Evolutionary conservation across 2,797 vertebrate genomes (phyloP).

Genomic region (Channallabes apus): DNA sequence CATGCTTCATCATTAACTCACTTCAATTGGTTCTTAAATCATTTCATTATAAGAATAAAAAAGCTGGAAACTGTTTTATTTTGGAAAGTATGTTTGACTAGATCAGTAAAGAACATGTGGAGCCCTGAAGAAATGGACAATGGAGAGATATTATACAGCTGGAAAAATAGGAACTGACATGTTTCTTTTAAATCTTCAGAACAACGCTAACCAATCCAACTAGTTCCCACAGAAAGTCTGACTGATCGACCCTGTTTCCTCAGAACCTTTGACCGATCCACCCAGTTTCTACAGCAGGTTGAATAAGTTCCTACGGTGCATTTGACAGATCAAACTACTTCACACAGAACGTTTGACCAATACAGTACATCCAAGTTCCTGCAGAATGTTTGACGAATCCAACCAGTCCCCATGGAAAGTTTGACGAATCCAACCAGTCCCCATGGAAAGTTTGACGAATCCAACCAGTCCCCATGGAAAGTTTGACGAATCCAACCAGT

Average conservation of each 20-base stretch:
- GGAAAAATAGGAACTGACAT: background rate
- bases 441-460: too few species aligned
- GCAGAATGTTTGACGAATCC: background rate
- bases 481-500: too few species aligned
- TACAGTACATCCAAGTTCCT: background rate
- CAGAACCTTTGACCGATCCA: background rate
- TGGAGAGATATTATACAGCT: background rate
- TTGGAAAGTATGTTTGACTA: background rate
- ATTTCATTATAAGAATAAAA: background rate
- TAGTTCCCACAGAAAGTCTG: background rate
- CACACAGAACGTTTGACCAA: background rate
- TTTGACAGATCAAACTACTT: background rate
- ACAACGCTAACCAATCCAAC: background rate
- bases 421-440: too few species aligned
- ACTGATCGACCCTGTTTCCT: background rate
- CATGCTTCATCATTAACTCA: background rate
- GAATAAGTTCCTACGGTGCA: rapidly evolving
- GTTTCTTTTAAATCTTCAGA: background rate
- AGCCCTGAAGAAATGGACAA: too few species aligned
- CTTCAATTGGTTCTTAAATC: background rate
- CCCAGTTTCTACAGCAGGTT: background rate
- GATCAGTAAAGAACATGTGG: background rate
- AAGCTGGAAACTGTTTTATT: background rate
- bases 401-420: too few species aligned
- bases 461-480: too few species aligned